Evolutionary conservation across 2,888 invertebrate genomes (phyloP).

Genomic region (Trissolcus brochymenae): DNA sequence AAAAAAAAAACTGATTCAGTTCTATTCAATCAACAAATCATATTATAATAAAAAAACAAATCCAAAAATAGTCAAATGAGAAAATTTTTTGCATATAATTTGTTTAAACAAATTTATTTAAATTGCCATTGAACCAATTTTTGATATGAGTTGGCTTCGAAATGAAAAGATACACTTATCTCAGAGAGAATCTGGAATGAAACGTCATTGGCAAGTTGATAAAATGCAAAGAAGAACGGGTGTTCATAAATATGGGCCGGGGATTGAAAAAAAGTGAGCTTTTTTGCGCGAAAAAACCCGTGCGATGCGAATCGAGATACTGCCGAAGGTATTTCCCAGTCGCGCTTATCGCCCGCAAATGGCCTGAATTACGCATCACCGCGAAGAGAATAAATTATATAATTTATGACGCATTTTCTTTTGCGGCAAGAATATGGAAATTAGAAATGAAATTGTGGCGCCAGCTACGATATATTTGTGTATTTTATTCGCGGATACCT

Average conservation of each 20-base stretch:
- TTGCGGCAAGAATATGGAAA: conserved; percentile 37
- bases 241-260: conserved; percentile 41
- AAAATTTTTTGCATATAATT: too few species aligned
- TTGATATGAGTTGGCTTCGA: neutral
- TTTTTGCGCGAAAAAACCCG: conserved; percentile 22
- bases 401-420: conserved; percentile 44
- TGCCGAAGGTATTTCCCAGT: conserved; percentile 24
- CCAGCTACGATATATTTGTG: conserved; percentile 27
- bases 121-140: too few species aligned
- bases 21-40: neutral
- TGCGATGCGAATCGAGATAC: conserved; percentile 38
- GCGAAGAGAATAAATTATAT: conserved; percentile 44
- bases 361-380: conserved; percentile 49
- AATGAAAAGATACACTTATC: conserved; percentile 14
- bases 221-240: conserved; percentile 31
- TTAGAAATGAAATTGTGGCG: conserved; percentile 40
- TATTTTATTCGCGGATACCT: conserved; percentile 21
- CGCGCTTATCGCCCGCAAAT: conserved; percentile 32
- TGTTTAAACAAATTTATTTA: too few species aligned
- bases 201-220: conserved; percentile 34
- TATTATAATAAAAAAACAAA: neutral
- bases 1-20: too few species aligned
- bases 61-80: too few species aligned
- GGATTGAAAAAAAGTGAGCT: conserved; percentile 34
- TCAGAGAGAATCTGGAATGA: conserved; percentile 25